Evolutionary conservation across 2,113 vertebrate species (phyloP).

Genomic region (Python bivittatus): DNA sequence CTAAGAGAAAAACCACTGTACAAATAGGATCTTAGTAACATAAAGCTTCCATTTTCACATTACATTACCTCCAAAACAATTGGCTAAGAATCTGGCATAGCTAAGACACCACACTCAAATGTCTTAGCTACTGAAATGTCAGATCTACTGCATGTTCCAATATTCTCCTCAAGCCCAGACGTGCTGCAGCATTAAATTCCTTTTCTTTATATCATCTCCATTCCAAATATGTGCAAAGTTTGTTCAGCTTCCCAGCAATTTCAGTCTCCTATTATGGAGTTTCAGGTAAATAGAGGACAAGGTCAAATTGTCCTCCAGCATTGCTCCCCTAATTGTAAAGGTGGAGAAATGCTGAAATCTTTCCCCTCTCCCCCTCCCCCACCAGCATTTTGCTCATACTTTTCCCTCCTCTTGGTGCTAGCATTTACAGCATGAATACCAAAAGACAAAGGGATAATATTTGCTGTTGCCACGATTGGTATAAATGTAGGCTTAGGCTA

Average conservation of each 20-base stretch:
- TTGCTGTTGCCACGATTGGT: not conserved
- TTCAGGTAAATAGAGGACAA: constrained; percentile 22
- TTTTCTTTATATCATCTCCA: constrained; percentile 12
- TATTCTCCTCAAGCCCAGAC: not conserved
- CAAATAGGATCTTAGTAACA: not conserved
- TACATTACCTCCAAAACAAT: not conserved
- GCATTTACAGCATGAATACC: not conserved
- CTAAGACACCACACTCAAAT: not conserved
- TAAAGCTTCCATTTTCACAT: not conserved
- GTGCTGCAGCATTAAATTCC: constrained; percentile 14
- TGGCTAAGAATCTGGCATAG: not conserved
- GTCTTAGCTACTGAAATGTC: constrained; percentile 1
- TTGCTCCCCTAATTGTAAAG: constrained; percentile 17
- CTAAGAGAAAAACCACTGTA: not conserved
- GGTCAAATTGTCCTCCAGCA: constrained; percentile 13
- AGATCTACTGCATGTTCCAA: not conserved
- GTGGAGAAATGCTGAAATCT: constrained; percentile 8
- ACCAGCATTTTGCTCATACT: not conserved
- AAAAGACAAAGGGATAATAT: not conserved
- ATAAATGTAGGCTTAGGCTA: constrained; percentile 11
- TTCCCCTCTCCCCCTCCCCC: not conserved
- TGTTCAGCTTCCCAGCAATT: constrained; percentile 29
- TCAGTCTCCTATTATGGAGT: not conserved
- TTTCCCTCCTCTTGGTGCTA: not conserved
- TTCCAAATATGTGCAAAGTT: not conserved